These are phyloP conservation scores for Tortrix viridana DNA, from an alignment of 2,888 invertebrate genomes.

Conservation along the genomic window DNA sequence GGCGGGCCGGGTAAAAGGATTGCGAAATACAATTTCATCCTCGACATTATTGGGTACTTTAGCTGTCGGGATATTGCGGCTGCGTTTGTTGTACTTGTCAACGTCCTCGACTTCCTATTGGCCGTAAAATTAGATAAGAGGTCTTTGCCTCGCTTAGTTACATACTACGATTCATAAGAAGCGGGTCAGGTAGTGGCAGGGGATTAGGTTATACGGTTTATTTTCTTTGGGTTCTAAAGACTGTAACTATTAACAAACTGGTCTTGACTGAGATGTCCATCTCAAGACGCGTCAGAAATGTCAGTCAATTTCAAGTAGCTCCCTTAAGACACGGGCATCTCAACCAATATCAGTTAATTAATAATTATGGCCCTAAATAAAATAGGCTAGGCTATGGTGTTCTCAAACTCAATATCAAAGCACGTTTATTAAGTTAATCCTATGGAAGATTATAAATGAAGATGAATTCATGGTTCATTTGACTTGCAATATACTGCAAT, in stretches of 20 bases:
- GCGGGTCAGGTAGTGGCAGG: neutral
- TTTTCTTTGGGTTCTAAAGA: neutral
- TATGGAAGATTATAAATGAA: neutral
- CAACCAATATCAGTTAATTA: too few species aligned
- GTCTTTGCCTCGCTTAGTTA: conserved; percentile 39
- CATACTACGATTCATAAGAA: conserved; percentile 14
- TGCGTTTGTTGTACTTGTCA: conserved; percentile 49
- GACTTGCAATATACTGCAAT: neutral
- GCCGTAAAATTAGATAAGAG: conserved; percentile 45
- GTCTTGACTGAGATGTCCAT: too few species aligned
- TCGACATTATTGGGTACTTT: conserved; percentile 35
- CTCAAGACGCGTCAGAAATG: too few species aligned
- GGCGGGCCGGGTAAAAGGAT: conserved; percentile 20
- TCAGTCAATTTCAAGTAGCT: too few species aligned
- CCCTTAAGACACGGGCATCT: too few species aligned
- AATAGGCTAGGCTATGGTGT: too few species aligned
- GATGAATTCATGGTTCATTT: neutral
- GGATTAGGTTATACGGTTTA: conserved; percentile 11
- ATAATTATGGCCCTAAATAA: too few species aligned
- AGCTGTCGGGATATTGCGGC: conserved; percentile 34
- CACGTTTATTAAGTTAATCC: too few species aligned
- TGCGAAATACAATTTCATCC: conserved; percentile 25
- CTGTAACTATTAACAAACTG: too few species aligned
- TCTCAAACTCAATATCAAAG: too few species aligned
- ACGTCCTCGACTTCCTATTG: conserved; percentile 49